Conservation (phyloP, 2,113 vertebrate genomes). For the Cyprinus carpio region DNA sequence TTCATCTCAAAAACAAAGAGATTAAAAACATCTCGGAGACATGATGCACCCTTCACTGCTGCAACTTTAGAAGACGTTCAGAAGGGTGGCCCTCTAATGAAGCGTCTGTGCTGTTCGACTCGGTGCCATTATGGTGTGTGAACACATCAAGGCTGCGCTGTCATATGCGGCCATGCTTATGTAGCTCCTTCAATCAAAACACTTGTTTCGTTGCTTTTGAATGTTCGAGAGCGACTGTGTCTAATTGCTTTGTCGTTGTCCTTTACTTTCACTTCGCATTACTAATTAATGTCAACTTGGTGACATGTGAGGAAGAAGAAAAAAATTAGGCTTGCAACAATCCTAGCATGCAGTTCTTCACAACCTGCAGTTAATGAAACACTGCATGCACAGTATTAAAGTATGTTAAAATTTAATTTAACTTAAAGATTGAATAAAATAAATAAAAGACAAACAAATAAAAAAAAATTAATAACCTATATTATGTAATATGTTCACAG, state of each 20-base stretch:
- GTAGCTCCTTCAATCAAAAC: slow-evolving; percentile 43
- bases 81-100: slow-evolving; percentile 38
- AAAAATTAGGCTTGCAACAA: background rate
- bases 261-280: background rate
- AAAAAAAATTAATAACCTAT: no score
- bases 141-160: slow-evolving; percentile 53
- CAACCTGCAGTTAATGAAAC: no score
- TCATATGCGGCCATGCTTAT: slow-evolving; percentile 37
- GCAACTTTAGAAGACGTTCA: slow-evolving; percentile 40
- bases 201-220: slow-evolving; percentile 21
- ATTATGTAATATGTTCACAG: no score
- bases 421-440: no score
- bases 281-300: slow-evolving; percentile 26
- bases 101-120: slow-evolving; percentile 34
- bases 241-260: slow-evolving; percentile 48
- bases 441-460: no score
- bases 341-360: slow-evolving; percentile 13
- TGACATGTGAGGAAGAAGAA: background rate
- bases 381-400: no score
- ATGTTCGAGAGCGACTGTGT: slow-evolving; percentile 29
- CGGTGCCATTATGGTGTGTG: slow-evolving; percentile 47
- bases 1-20: slow-evolving; percentile 75
- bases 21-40: slow-evolving; percentile 79
- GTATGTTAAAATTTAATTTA: no score
- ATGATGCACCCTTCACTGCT: slow-evolving; percentile 66